Base-by-base conservation (phyloP, 2,113 vertebrate species). In the Prunella himalayana region DNA sequence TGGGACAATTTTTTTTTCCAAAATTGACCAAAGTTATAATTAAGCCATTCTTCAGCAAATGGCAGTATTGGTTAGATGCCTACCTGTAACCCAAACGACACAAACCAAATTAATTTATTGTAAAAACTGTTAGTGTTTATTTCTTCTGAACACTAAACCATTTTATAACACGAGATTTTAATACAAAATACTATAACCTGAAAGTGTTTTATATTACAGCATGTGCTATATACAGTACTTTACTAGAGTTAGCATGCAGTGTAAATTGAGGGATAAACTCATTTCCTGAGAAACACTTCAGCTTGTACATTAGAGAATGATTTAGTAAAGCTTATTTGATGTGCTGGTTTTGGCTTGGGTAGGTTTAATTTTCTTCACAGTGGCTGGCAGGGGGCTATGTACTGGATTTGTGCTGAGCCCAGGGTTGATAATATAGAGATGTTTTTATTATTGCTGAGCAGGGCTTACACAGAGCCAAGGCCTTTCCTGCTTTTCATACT, bases 191-290 rank as follows among this genome's bases (percentile, higher is more conserved):
- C 1, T 50, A 15, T 23, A 77, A 44, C 31, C 65, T 63, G 15
- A 16, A 80, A 82, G 30, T 31, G 20, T 15, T 56, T 47, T 53
- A 41, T 57, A 47, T 31, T 78, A 49, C 10, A 84, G 35, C 5
- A 82, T 8, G 15, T 53, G 5, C 53, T 93, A 16, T 15, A 57
- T 30, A n/a, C 22, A 54, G 42, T 50, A 53, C n/a, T 75, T 82
- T 19, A 50, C 25, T 35, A 16, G 15, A 27, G 14, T 64, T 59
- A 73, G 20, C 47, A 68, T 0, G 0, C 21, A 54, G 10, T 51
- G 49, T 37, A 91, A 92, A 71, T 23, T 44, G 27, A 73, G 27
- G 41, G 20, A 24, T 51, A 87, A 91, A 70, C 31, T 78, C 0
- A 72, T 70, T 92, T 92, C 59, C 72, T 50, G 17, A 69, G 19